A percentile compares a stretch with the other conserved stretches of the same genome.
Conservation (phyloP, 2,888 invertebrate species). For the Spilosoma lubricipeda region DNA sequence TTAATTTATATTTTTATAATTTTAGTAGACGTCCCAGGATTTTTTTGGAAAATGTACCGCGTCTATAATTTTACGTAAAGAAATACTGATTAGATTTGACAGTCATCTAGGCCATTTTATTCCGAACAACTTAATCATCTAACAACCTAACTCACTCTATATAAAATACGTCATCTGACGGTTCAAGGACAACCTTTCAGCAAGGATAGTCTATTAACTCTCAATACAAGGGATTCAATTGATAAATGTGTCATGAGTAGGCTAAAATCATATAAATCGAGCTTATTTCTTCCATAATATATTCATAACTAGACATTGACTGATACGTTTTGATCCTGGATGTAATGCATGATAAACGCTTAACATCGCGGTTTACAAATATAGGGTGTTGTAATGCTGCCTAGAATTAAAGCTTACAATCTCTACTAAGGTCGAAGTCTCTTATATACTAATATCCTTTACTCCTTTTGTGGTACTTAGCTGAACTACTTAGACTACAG, state of each 20-base stretch:
- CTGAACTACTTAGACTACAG: no score
- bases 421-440: no score
- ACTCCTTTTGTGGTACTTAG: neutral
- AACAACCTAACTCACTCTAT: conserved; percentile 3
- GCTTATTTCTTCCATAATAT: neutral
- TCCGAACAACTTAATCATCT: neutral
- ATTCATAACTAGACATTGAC: neutral
- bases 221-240: conserved; percentile 20
- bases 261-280: neutral
- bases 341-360: neutral
- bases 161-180: conserved; percentile 1
- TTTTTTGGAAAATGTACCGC: neutral
- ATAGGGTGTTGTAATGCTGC: neutral
- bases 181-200: neutral
- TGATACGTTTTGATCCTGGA: neutral
- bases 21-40: neutral
- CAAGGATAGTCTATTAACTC: conserved; percentile 6
- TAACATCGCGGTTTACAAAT: neutral
- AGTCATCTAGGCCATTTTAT: neutral
- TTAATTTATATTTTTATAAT: neutral
- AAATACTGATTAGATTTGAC: neutral
- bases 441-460: no score
- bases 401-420: neutral
- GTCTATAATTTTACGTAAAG: neutral
- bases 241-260: conserved; percentile 10